A percentile compares a stretch with the other conserved stretches of the same genome.
Conservation (phyloP, 1,140 invertebrate species). For the Drosophila arizonae region DNA sequence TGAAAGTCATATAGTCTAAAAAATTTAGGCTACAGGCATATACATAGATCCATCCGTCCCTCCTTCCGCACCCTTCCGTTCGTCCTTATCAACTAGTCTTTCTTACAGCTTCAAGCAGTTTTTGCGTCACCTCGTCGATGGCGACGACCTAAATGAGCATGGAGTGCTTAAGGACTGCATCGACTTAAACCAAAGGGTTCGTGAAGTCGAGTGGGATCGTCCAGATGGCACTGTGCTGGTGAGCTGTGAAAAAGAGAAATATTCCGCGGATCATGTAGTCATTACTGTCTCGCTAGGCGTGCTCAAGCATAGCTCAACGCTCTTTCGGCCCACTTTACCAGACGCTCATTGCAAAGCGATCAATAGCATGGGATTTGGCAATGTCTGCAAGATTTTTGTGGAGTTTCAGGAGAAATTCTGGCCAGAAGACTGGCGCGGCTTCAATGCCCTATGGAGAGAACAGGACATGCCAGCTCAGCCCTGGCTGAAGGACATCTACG, state of each 20-base stretch:
- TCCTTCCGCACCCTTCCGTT: not conserved
- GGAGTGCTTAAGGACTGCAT: slow-evolving; percentile 43
- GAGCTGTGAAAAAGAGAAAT: slow-evolving; percentile 84
- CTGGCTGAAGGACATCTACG: slow-evolving; percentile 85
- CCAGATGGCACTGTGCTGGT: slow-evolving; percentile 66
- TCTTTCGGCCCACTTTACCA: slow-evolving; percentile 86
- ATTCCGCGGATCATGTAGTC: slow-evolving; percentile 86
- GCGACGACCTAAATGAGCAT: slow-evolving; percentile 76
- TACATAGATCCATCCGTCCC: not conserved
- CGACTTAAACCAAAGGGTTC: slow-evolving; percentile 81
- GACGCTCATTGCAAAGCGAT: slow-evolving; percentile 85
- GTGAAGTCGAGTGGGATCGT: slow-evolving; percentile 80
- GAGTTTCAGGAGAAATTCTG: slow-evolving; percentile 88
- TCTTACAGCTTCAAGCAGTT: slow-evolving; percentile 41
- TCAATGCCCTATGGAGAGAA: slow-evolving; percentile 84
- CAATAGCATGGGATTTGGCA: slow-evolving; percentile 86
- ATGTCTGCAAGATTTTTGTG: slow-evolving; percentile 90
- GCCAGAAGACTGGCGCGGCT: slow-evolving; percentile 83
- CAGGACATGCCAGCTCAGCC: slow-evolving; percentile 83
- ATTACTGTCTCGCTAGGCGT: slow-evolving; percentile 88
- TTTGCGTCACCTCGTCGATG: slow-evolving; percentile 85
- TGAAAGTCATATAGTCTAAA: too few species aligned
- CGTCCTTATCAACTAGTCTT: not conserved
- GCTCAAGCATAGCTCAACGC: slow-evolving; percentile 84
- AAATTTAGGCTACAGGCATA: not conserved